Evolutionary conservation across 1,140 invertebrate species (phyloP), one percentile per base, ranked within the genome.

Genomic region (Cephus cinctus): DNA sequence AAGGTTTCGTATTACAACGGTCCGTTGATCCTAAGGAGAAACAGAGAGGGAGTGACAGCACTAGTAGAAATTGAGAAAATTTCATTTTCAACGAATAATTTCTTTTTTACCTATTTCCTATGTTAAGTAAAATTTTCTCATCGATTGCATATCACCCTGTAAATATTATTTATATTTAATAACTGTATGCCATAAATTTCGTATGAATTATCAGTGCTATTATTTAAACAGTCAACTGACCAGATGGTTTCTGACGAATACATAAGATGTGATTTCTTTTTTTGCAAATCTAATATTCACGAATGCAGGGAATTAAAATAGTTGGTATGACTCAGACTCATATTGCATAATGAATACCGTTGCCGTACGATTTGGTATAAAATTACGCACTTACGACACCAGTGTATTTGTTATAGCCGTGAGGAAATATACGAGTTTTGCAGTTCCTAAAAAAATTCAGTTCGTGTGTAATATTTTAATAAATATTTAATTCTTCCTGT

Each of bases 261-360:
- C n/a, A n/a, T n/a, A n/a, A n/a, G n/a, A n/a, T n/a, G n/a, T n/a
- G n/a, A n/a, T n/a, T n/a, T n/a, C n/a, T n/a, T n/a, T n/a, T n/a
- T n/a, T n/a, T n/a, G n/a, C n/a, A n/a, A n/a, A n/a, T n/a, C n/a
- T n/a, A n/a, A n/a, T n/a, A n/a, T n/a, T n/a, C n/a, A n/a, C n/a
- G n/a, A n/a, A n/a, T n/a, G n/a, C n/a, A n/a, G n/a, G n/a, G 47
- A 47, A 47, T 16, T 53, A 22, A 41, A 47, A 42, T 36, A 5
- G 34, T 15, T 14, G 34, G 11, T n/a, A 25, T 51, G 49, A 56
- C 47, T 47, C 47, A 50, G 21, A 32, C 27, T 20, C 47, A 39
- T 51, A 40, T 59, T 61, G 40, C 52, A 45, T 48, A 54, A 57
- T 36, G 43, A 52, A 56, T 47, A 44, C 45, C 44, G 20, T 38